A percentile compares a stretch with the other conserved stretches of the same genome.
These are phyloP conservation scores for Branchipolynoe longqiensis DNA, from an alignment of 2,888 invertebrate species.

Conservation along the genomic window DNA sequence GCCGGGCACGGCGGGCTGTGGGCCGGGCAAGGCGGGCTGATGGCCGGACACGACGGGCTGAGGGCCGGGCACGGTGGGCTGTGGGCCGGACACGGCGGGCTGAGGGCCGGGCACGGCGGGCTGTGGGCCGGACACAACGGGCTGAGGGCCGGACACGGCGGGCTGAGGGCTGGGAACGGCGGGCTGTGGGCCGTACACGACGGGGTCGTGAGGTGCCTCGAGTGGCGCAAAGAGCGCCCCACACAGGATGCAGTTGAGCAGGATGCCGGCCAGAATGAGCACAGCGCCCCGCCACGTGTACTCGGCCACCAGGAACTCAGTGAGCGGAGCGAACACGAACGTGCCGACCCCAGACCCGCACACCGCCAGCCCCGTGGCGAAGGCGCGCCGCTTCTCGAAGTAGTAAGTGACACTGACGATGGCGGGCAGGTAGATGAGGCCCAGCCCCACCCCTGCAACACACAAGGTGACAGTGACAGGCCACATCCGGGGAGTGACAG, in stretches of 20 bases:
- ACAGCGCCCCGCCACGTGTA: slow-evolving; percentile 95
- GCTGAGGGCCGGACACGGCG: not conserved
- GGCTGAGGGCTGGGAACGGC: not conserved
- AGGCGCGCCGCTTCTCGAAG: slow-evolving; percentile 95
- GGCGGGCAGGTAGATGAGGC: slow-evolving; percentile 97
- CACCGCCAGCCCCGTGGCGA: slow-evolving; percentile 97
- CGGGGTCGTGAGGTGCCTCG: slow-evolving; percentile 74
- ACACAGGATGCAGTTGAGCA: slow-evolving; percentile 93
- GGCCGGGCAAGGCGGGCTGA: too few species aligned
- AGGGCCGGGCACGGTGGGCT: too few species aligned
- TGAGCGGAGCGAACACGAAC: slow-evolving; percentile 89
- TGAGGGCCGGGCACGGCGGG: slow-evolving; percentile 66
- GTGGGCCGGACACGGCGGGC: slow-evolving; percentile 74
- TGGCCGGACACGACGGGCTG: too few species aligned
- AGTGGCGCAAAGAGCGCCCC: slow-evolving; percentile 95
- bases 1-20: too few species aligned
- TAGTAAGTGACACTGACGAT: slow-evolving; percentile 98
- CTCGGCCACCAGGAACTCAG: slow-evolving; percentile 84
- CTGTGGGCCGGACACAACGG: not conserved
- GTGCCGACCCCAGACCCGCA: slow-evolving; percentile 98
- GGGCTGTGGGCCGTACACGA: not conserved
- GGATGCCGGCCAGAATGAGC: slow-evolving; percentile 90
- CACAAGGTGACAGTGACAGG: too few species aligned
- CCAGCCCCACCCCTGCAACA: slow-evolving; percentile 92
- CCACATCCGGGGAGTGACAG: too few species aligned